Conservation (phyloP, 2,797 vertebrate genomes). For the Sciurus carolinensis region DNA sequence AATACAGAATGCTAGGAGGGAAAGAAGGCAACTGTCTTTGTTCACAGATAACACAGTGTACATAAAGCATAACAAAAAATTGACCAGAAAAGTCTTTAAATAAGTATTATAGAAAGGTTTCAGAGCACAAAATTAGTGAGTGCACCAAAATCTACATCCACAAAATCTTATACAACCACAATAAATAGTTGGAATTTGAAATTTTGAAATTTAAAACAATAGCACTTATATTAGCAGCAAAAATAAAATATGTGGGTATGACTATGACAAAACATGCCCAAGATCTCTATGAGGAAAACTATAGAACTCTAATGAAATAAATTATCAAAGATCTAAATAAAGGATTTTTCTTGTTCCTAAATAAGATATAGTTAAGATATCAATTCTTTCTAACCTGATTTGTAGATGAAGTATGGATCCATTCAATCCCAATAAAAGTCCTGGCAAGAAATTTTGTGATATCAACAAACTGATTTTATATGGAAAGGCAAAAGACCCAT, state of each 20-base stretch:
- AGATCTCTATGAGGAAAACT: background rate
- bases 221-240: background rate
- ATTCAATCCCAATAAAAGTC: background rate
- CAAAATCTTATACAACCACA: background rate
- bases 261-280: background rate
- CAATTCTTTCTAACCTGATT: background rate
- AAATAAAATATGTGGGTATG: background rate
- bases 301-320: background rate
- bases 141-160: no score
- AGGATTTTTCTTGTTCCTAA: background rate
- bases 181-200: background rate
- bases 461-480: background rate
- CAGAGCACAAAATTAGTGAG: background rate
- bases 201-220: background rate
- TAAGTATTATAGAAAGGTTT: background rate
- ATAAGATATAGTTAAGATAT: background rate
- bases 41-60: background rate
- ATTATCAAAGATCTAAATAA: background rate
- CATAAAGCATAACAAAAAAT: background rate
- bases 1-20: background rate
- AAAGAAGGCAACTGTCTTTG: background rate
- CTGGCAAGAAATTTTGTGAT: background rate
- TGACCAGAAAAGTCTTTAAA: background rate
- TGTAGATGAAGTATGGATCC: background rate
- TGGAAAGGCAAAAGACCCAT: background rate